Conservation (phyloP, 2,113 vertebrate genomes). For the Caranx melampygus region DNA sequence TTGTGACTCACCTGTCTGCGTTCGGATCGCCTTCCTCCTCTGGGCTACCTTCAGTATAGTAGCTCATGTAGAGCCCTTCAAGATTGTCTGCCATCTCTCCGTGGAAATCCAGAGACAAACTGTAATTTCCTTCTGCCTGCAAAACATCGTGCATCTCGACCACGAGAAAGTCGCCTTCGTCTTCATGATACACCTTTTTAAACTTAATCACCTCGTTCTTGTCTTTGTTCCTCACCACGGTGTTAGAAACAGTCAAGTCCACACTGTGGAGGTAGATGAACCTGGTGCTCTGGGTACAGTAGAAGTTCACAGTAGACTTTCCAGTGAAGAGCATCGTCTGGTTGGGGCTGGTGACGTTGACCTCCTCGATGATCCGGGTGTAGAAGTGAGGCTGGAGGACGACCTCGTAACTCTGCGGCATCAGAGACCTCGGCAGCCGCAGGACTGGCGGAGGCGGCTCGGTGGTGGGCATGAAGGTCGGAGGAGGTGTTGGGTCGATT, state of each 20-base stretch:
- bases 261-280: constrained; percentile 90
- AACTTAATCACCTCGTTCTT: accelerated
- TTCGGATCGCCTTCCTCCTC: constrained; percentile 5
- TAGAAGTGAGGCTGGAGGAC: constrained; percentile 82
- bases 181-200: not conserved
- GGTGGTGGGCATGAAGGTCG: accelerated
- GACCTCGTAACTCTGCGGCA: constrained; percentile 85
- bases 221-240: not conserved
- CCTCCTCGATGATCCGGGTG: not conserved
- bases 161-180: constrained; percentile 85
- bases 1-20: constrained; percentile 62
- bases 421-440: constrained; percentile 83
- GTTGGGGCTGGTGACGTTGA: constrained; percentile 50
- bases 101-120: constrained; percentile 78
- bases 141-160: constrained; percentile 56
- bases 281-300: constrained; percentile 75
- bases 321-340: constrained; percentile 82
- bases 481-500: accelerated
- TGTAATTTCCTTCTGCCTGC: constrained; percentile 65
- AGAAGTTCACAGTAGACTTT: constrained; percentile 72
- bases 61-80: constrained; percentile 87
- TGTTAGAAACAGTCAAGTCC: constrained; percentile 72
- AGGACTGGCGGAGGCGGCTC: not conserved
- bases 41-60: constrained; percentile 72
- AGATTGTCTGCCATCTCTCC: constrained; percentile 83